These are phyloP conservation scores for Hirundo rustica DNA, from an alignment of 2,797 vertebrate species.

Conservation along the genomic window DNA sequence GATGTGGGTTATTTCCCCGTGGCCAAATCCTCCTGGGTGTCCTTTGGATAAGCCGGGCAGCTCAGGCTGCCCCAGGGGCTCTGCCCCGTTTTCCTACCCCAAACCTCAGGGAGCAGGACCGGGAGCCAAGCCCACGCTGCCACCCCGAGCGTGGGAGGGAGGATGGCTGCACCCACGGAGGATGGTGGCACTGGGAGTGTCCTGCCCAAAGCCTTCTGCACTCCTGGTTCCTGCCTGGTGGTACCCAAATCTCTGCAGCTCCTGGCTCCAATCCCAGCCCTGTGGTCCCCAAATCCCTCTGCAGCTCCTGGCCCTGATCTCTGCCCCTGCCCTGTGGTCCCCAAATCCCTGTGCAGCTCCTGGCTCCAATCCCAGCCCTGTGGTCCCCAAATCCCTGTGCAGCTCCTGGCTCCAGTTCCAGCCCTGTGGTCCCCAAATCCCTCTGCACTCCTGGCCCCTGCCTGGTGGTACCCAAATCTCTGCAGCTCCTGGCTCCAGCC, in stretches of 20 bases:
- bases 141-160: not conserved
- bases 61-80: not conserved
- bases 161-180: not conserved
- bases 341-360: not conserved
- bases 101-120: not conserved
- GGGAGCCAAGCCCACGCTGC: not conserved
- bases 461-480: too few species aligned
- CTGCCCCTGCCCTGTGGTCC: not conserved
- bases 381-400: too few species aligned
- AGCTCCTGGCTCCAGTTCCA: not conserved
- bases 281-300: not conserved
- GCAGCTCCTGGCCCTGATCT: not conserved
- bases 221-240: not conserved
- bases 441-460: not conserved
- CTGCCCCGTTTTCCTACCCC: not conserved
- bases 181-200: not conserved
- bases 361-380: too few species aligned
- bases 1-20: fast-evolving
- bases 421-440: not conserved
- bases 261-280: not conserved
- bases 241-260: not conserved
- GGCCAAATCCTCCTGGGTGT: not conserved
- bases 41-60: not conserved
- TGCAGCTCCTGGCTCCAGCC: not conserved
- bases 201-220: not conserved